phyloP scores from a whole-genome alignment of 2,113 vertebrate genomes.

The Pionites leucogaster region DNA sequence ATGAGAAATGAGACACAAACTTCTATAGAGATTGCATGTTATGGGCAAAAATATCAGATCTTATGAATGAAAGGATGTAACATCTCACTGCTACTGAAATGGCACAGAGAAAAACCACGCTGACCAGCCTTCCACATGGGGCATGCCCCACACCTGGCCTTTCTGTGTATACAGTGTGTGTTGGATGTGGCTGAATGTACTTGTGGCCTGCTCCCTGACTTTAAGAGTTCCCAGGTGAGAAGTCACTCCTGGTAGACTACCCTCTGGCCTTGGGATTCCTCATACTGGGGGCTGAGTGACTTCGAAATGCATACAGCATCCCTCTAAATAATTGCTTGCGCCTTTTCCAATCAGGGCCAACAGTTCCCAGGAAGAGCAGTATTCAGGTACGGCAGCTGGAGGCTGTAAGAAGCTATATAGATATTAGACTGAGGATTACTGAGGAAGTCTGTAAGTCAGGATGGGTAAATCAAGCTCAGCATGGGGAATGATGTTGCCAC shows the following conservation, averaged over 20 bases:
- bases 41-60: not conserved
- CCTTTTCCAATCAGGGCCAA: not conserved
- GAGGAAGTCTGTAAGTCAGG: not conserved
- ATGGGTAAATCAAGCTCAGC: not conserved
- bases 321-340: not conserved
- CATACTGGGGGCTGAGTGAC: not conserved
- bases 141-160: not conserved
- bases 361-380: not conserved
- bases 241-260: not conserved
- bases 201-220: not conserved
- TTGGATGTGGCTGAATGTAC: not conserved
- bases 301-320: not conserved
- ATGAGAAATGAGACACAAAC: not conserved
- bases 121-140: not conserved
- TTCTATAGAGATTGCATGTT: not conserved
- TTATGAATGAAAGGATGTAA: not conserved
- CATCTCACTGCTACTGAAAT: not conserved
- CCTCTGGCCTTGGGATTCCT: not conserved
- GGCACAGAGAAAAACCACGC: not conserved
- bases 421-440: not conserved
- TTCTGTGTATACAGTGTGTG: not conserved
- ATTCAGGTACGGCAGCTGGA: not conserved
- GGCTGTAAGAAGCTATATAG: not conserved
- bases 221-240: not conserved
- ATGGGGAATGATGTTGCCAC: not conserved